Evolutionary conservation across 2,797 vertebrate species (phyloP).

Genomic region (Meda fulgida): DNA sequence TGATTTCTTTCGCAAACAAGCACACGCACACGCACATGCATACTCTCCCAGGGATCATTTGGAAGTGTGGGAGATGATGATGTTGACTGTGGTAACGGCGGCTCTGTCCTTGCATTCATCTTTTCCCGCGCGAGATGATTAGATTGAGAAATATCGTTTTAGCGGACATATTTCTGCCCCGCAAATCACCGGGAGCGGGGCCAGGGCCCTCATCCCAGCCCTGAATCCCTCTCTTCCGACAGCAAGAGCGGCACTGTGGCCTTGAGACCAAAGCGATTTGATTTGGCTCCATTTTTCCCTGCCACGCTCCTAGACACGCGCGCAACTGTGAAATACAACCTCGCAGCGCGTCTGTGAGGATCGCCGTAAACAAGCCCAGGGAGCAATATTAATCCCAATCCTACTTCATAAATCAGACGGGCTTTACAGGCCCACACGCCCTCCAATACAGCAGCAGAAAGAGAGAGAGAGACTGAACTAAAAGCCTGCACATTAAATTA

Average conservation of each 20-base stretch:
- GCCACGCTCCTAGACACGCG: conserved; percentile 66
- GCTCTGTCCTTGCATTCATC: conserved; percentile 77
- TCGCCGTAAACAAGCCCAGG: conserved; percentile 73
- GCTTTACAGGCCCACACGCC: conserved; percentile 66
- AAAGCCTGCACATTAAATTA: conserved; percentile 72
- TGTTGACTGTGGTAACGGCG: conserved; percentile 69
- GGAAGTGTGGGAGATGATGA: conserved; percentile 66
- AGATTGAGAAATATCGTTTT: conserved; percentile 73
- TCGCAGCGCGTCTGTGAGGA: conserved; percentile 65
- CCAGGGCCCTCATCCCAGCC: conserved; percentile 72
- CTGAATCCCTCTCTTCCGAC: conserved; percentile 64
- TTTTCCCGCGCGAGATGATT: conserved; percentile 70
- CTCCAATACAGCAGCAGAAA: conserved; percentile 26
- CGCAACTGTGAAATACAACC: conserved; percentile 73
- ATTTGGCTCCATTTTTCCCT: conserved; percentile 71
- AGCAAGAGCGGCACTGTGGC: conserved; percentile 66
- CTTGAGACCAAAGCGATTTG: conserved; percentile 73
- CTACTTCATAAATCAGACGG: conserved; percentile 77
- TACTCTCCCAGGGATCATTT: conserved; percentile 57
- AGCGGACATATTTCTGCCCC: conserved; percentile 62
- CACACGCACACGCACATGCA: conserved; percentile 12
- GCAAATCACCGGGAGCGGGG: conserved; percentile 46
- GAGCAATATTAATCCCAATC: conserved; percentile 76
- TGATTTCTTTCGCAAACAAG: conserved; percentile 27
- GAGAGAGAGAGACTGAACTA: conserved; percentile 61